A percentile compares a stretch with the other conserved stretches of the same genome.
Conservation (phyloP, 2,113 vertebrate genomes). For the Ciconia stormi region DNA sequence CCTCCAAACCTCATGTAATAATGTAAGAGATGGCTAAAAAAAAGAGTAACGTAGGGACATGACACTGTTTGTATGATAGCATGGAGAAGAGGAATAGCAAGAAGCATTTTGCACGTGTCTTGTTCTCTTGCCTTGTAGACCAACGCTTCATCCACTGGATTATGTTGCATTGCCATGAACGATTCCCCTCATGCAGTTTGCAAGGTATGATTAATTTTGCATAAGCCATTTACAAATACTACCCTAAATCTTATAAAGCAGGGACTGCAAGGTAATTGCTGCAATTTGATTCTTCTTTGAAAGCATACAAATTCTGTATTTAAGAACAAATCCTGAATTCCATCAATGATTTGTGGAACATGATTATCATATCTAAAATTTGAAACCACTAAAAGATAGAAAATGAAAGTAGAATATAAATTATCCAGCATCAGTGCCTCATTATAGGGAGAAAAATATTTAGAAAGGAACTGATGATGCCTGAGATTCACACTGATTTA, state of each 20-base stretch:
- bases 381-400: neutral
- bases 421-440: constrained; percentile 2
- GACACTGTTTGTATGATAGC: neutral
- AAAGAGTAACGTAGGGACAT: neutral
- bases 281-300: neutral
- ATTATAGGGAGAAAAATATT: neutral
- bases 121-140: neutral
- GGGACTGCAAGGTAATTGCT: neutral
- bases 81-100: neutral
- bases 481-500: neutral
- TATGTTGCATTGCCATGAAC: neutral
- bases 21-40: neutral
- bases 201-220: neutral
- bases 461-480: neutral
- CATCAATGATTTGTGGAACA: neutral
- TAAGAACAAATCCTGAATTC: constrained; percentile 21
- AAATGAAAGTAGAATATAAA: constrained; percentile 54
- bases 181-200: neutral
- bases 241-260: neutral
- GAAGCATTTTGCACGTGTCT: neutral
- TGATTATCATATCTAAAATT: neutral
- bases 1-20: neutral
- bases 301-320: neutral
- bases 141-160: neutral
- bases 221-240: constrained; percentile 5